Conservation (phyloP, 2,113 vertebrate genomes). For the Mesoclemmys tuberculata region DNA sequence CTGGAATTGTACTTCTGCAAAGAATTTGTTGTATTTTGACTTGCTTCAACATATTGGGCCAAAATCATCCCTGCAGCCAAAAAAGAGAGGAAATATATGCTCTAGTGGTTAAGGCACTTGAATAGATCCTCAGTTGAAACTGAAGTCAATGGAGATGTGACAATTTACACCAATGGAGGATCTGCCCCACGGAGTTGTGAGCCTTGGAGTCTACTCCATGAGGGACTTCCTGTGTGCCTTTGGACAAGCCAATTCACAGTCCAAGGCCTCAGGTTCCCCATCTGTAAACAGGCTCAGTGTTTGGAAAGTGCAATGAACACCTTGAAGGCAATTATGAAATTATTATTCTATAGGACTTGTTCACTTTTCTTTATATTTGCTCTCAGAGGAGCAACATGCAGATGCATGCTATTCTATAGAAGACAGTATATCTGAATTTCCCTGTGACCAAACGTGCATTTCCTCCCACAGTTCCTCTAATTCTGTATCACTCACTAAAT, state of each 20-base stretch:
- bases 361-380: not conserved
- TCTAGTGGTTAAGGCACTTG: not conserved
- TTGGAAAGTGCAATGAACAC: not conserved
- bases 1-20: not conserved
- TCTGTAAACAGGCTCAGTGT: not conserved
- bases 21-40: not conserved
- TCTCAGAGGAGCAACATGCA: not conserved
- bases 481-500: not conserved
- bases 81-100: not conserved
- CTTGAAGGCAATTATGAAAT: not conserved
- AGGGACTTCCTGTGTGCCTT: not conserved
- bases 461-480: not conserved
- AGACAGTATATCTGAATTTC: not conserved
- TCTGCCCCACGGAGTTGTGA: too few relatives aligned
- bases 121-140: not conserved
- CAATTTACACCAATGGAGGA: not conserved
- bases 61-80: not conserved
- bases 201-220: not conserved
- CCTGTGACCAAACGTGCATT: not conserved
- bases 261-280: not conserved
- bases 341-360: not conserved
- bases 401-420: not conserved
- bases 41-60: not conserved
- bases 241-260: not conserved
- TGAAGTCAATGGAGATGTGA: not conserved